Conservation (phyloP, 2,888 invertebrate genomes). For the Poecilobothrus nobilitatus region DNA sequence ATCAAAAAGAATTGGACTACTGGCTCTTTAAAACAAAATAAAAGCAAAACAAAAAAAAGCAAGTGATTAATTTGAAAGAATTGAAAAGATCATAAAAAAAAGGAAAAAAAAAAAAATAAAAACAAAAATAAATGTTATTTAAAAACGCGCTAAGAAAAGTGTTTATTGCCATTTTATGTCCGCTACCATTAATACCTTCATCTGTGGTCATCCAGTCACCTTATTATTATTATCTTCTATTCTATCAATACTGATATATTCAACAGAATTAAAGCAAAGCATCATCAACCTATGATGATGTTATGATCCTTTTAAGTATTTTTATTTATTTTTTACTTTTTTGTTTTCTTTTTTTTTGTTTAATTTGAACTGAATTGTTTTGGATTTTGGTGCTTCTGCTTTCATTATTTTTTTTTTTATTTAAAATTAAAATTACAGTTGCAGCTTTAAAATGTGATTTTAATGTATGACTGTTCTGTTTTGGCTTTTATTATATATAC, state of each 20-base stretch:
- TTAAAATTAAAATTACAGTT: conserved; percentile 5
- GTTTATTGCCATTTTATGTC: conserved; percentile 6
- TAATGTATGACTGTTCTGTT: neutral
- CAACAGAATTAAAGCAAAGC: neutral
- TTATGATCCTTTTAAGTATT: neutral
- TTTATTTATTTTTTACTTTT: neutral
- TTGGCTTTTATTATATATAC: too few relatives aligned
- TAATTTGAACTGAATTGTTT: too few relatives aligned
- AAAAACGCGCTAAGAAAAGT: conserved; percentile 6
- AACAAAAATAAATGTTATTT: neutral
- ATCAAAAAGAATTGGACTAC: neutral
- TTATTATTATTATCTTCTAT: neutral
- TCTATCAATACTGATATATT: neutral
- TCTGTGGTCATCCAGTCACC: neutral
- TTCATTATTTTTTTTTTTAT: neutral
- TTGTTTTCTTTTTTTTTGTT: too few relatives aligned
- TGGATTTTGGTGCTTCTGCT: neutral
- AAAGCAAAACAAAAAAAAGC: neutral
- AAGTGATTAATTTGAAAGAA: neutral
- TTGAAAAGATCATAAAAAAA: too few relatives aligned
- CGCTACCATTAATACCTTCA: conserved; percentile 3
- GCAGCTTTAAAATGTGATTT: neutral
- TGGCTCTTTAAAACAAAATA: neutral
- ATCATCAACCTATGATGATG: neutral
- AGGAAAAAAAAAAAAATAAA: too few relatives aligned